Conservation (phyloP, 2,113 vertebrate species). For the Puntigrus tetrazona region DNA sequence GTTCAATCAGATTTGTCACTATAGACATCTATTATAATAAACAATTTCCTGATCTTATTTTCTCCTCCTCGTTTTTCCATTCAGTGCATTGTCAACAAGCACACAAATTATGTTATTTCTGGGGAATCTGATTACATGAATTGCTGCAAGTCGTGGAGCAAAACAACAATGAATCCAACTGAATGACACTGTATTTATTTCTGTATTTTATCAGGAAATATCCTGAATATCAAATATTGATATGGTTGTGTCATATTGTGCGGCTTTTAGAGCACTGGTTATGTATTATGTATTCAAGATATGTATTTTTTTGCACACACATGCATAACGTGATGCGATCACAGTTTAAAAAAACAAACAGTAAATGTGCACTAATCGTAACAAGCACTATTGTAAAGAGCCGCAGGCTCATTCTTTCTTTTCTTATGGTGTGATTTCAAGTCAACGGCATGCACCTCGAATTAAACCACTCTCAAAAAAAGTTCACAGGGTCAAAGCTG, state of each 20-base stretch:
- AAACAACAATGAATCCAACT: background rate
- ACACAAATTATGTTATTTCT: slow-evolving; percentile 24
- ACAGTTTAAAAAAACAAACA: background rate
- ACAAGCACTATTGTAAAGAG: background rate
- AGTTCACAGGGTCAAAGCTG: slow-evolving; percentile 61
- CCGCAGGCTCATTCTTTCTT: background rate
- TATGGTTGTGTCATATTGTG: background rate
- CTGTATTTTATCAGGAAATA: background rate
- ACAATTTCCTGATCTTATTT: slow-evolving; percentile 30
- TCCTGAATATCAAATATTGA: too few relatives aligned
- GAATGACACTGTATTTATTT: background rate
- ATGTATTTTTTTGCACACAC: background rate
- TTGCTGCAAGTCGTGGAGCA: background rate
- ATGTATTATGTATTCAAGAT: background rate
- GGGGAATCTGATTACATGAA: slow-evolving; percentile 24
- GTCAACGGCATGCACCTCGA: slow-evolving; percentile 23
- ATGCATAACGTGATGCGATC: background rate
- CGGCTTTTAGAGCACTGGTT: background rate
- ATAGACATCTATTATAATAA: background rate
- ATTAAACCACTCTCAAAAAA: slow-evolving; percentile 51
- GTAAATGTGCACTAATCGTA: background rate
- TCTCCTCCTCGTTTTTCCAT: slow-evolving; percentile 1
- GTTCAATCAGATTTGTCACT: background rate
- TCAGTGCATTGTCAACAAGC: slow-evolving; percentile 24
- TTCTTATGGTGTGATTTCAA: background rate